Percentiles rank a stretch among this genome's conserved stretches.
Evolutionary conservation across 2,113 vertebrate genomes (phyloP).

Genomic region (Aramus guarauna): DNA sequence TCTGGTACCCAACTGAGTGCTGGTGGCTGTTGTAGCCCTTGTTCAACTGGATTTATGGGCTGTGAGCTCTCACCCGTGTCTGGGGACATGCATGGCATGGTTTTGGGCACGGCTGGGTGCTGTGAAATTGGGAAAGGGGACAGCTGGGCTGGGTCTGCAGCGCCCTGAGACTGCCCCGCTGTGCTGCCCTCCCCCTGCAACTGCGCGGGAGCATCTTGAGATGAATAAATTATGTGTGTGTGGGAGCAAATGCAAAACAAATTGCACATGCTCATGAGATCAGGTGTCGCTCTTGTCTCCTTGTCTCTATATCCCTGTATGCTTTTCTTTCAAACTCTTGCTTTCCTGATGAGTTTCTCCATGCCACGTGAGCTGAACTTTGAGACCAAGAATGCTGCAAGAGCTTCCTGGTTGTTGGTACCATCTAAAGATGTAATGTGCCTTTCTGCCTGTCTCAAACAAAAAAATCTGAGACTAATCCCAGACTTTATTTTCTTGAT

Average conservation of each 20-base stretch:
- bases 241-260: neutral
- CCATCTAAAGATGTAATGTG: neutral
- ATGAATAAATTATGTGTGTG: neutral
- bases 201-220: neutral
- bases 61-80: neutral
- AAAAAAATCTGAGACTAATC: neutral
- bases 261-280: neutral
- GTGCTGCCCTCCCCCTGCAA: neutral
- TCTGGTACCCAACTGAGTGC: neutral
- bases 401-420: neutral
- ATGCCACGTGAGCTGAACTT: neutral
- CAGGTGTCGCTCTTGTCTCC: neutral
- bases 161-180: neutral
- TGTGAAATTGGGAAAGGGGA: neutral
- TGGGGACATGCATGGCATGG: accelerated
- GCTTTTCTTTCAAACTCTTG: neutral
- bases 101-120: neutral
- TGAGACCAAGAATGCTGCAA: neutral
- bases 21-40: neutral
- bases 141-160: accelerated
- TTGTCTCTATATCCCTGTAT: neutral
- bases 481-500: neutral
- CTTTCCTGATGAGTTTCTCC: neutral
- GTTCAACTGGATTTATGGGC: neutral
- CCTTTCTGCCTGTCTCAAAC: neutral